A percentile compares a stretch with the other conserved stretches of the same genome.
These are phyloP conservation scores for Pomatorhinus ruficollis DNA, from an alignment of 2,113 vertebrate genomes.

Conservation along the genomic window DNA sequence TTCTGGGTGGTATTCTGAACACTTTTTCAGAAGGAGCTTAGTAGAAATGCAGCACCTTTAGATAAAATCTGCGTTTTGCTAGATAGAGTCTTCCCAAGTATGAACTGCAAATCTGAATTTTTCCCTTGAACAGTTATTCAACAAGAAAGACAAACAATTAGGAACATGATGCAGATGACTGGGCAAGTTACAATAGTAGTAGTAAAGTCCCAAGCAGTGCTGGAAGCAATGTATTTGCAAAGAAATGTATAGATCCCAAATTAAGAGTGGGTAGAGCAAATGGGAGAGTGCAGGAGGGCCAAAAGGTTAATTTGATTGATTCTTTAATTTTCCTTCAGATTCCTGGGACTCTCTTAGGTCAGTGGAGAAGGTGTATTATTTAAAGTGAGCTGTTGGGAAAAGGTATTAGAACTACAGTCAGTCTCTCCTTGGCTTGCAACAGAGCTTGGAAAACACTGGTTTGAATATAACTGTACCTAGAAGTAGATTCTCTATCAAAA, in stretches of 20 bases:
- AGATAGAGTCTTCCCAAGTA: neutral
- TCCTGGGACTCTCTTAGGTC: neutral
- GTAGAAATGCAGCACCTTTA: neutral
- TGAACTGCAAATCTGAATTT: neutral
- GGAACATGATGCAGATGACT: neutral
- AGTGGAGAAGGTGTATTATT: neutral
- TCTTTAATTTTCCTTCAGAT: neutral
- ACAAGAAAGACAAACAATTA: neutral
- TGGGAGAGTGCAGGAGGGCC: neutral
- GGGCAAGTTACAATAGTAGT: neutral
- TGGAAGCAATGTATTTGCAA: neutral
- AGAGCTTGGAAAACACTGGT: neutral
- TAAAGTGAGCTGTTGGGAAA: neutral
- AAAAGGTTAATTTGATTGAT: neutral
- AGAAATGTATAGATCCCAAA: neutral
- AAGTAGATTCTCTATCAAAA: neutral
- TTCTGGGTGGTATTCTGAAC: neutral
- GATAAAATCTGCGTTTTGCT: neutral
- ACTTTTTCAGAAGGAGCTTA: neutral
- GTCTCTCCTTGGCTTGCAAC: neutral
- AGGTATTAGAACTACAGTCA: neutral
- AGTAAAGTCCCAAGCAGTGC: neutral
- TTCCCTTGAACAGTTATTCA: neutral
- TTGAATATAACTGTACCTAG: neutral
- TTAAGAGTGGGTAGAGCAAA: neutral